phyloP scores from a whole-genome alignment of 2,113 vertebrate species.

The Podarcis raffonei region DNA sequence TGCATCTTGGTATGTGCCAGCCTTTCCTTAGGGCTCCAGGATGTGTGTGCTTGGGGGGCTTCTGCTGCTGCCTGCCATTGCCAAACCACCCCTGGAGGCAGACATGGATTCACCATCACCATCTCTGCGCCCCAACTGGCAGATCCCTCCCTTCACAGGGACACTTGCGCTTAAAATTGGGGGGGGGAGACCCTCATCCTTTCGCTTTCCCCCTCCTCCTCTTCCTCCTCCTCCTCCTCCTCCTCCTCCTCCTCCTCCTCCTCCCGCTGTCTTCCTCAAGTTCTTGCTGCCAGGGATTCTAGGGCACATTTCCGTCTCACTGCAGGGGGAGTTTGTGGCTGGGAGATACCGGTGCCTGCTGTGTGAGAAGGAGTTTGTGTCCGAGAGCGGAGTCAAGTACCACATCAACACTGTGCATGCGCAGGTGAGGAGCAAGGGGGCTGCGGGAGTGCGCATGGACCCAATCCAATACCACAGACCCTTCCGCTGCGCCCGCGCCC shows the following conservation, averaged over 20 bases:
- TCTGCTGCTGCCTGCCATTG: neutral
- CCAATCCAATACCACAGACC: neutral
- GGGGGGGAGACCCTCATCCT: no score
- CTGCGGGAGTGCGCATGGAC: neutral
- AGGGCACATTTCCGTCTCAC: neutral
- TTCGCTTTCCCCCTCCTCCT: neutral
- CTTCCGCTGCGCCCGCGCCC: neutral
- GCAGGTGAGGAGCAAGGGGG: slow-evolving; percentile 78
- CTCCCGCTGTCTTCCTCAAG: neutral
- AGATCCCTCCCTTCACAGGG: neutral
- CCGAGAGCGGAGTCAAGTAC: slow-evolving; percentile 97
- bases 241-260: no score
- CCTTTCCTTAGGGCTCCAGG: slow-evolving; percentile 2
- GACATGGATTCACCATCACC: no score
- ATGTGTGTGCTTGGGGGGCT: neutral
- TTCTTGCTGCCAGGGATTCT: neutral
- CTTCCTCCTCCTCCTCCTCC: neutral
- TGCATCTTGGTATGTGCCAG: slow-evolving; percentile 84
- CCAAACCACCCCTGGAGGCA: neutral
- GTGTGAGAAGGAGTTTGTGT: slow-evolving; percentile 93
- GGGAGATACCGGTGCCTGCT: slow-evolving; percentile 94
- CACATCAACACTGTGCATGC: slow-evolving; percentile 94
- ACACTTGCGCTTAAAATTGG: neutral
- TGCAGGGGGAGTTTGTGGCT: slow-evolving; percentile 89
- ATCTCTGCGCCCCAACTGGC: neutral